Evolutionary conservation across 1,140 invertebrate species (phyloP).

Genomic region (Zeugodacus cucurbitae): DNA sequence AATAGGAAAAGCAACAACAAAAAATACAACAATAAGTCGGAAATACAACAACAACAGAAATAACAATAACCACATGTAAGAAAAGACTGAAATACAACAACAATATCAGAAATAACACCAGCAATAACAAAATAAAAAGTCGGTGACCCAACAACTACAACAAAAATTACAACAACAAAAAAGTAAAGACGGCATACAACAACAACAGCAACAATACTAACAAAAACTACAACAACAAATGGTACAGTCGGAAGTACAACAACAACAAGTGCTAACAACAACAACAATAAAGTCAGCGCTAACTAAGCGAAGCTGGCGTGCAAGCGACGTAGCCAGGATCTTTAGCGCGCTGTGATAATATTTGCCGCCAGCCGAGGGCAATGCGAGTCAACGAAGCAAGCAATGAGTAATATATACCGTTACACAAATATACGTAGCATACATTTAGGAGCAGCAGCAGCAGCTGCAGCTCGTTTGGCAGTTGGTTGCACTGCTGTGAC

Average conservation of each 20-base stretch:
- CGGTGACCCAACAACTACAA: too few relatives aligned
- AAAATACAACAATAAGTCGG: too few relatives aligned
- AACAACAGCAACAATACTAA: not conserved
- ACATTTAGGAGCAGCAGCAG: not conserved
- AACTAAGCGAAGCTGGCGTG: not conserved
- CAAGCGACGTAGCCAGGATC: not conserved
- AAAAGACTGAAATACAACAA: not conserved
- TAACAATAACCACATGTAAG: not conserved
- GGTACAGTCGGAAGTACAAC: accelerated
- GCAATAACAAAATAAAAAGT: too few relatives aligned
- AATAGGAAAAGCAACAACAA: not conserved
- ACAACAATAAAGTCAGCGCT: not conserved
- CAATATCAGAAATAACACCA: not conserved
- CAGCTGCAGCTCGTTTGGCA: slow-evolving; percentile 14
- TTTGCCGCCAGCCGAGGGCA: not conserved
- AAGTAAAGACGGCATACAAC: not conserved
- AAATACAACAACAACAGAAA: not conserved
- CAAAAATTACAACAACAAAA: not conserved
- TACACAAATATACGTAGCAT: not conserved
- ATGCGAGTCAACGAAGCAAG: not conserved
- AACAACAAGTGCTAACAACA: not conserved
- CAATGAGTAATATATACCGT: not conserved
- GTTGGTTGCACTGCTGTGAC: not conserved
- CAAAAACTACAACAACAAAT: not conserved
- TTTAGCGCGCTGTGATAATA: slow-evolving; percentile 17